Evolutionary conservation across 2,888 invertebrate species (phyloP), one percentile per base, ranked within the genome.

Genomic region (Heteromyza rotundicornis): DNA sequence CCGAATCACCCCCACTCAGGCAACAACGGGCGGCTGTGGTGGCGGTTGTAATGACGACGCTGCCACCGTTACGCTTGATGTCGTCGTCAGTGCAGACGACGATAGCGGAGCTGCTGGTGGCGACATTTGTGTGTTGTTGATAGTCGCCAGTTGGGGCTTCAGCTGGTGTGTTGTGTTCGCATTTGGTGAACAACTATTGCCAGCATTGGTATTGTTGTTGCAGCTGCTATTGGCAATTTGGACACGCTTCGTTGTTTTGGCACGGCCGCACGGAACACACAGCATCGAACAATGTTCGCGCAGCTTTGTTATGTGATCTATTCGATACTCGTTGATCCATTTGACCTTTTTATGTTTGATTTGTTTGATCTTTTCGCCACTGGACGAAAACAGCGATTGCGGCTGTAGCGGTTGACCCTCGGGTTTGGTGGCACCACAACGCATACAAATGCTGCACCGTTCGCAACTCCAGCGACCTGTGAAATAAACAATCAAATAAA

Each of bases 401-500:
- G 60, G 57, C 23, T 68, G 68, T 23, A 69, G 65, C 17, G 71
- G 69, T 63, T 74, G 64, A 14, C 86, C 87, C 68, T 83, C 80
- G 1, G 87, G 85, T 40, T 84, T 82, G 1, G 86, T 86, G 59
- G 87, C 84, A 57, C 87, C 87, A 78, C 88, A 88, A 61, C 87
- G 87, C 77, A 87, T 86, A 75, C 88, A 92, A 59, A 90, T 84
- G 8, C 91, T 89, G 79, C 94, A 94, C 70, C 90, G 89, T 62
- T 88, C 88, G 82, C 96, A 96, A 79, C 94, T 92, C 96, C 96
- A 96, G 54, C 93, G 89, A 36, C 87, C 88, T 88, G 74, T 1
- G 71, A 69, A 51, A 10, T 22, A 47, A 22, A 58, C 47, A 7
- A 44, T 32, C 20, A 44, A 16, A 44, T 44, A 2, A 50, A 32